Evolutionary conservation across 2,797 vertebrate genomes (phyloP), one percentile per base, ranked within the genome.

Genomic region (Borostomias antarcticus): DNA sequence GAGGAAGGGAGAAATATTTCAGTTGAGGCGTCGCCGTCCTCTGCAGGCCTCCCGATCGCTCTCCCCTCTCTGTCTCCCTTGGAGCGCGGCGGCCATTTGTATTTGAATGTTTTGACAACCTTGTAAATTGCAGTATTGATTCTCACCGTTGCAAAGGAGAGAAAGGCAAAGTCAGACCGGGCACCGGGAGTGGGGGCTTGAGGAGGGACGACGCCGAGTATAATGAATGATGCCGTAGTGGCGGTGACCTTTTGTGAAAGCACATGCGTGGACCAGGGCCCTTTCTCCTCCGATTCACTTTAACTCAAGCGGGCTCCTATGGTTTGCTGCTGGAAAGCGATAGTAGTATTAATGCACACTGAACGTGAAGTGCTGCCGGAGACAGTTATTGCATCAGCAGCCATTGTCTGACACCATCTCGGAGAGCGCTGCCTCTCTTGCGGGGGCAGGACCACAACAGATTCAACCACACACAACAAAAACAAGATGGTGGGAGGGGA

Each of bases 111-210:
- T 85, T 79, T 80, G 79, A 80, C 79, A 82, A 68, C 68, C 76
- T 68, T 75, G 81, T 82, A 85, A 80, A 78, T 80, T 80, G 73
- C 69, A 50, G 62, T 83, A 84, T 86, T 77, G 82, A 84, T 84
- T 77, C 45, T 62, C 32, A 66, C 68, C 48, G 45, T 52, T 40
- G 64, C 63, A 28, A 69, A 69, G 75, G 62, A 79, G 69, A 79
- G 70, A 75, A 48, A 37, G 48, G 19, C 28, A 19, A 28, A 37
- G 48, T 26, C 25, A 68, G 29, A 26, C 5, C 13, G 37, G 29
- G 10, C 13, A 32, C 19, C 40, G 19, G 23, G 32, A 9, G 23
- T 37, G 35, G 2, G 64, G 50, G 53, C 15, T 37, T 47, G 19
- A 13, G 23, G 11, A 10, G 62, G 54, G 30, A 63, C 13, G 23